Evolutionary conservation across 2,113 vertebrate species (phyloP).

Genomic region (Okapia johnstoni): DNA sequence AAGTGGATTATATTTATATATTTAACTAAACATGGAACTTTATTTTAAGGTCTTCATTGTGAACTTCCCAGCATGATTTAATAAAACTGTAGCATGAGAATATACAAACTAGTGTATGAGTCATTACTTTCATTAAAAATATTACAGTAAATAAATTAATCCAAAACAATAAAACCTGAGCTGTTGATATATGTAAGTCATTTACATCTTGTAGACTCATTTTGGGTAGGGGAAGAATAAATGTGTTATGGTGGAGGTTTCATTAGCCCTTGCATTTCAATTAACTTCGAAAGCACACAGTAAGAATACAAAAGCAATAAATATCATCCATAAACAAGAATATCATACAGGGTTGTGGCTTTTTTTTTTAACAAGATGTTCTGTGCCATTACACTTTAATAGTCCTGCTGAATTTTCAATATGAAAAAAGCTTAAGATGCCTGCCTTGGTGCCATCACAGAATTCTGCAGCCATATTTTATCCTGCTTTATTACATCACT

Average conservation of each 20-base stretch:
- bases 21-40: conserved; percentile 75
- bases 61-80: conserved; percentile 84
- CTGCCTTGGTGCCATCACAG: conserved; percentile 39
- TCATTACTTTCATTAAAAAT: conserved; percentile 89
- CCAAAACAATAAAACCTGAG: conserved; percentile 84
- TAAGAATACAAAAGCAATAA: conserved; percentile 80
- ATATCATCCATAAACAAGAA: conserved; percentile 83
- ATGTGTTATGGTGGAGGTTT: conserved; percentile 78
- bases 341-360: conserved; percentile 61
- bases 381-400: conserved; percentile 79
- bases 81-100: conserved; percentile 80
- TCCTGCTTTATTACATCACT: conserved; percentile 57
- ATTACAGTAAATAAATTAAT: conserved; percentile 86
- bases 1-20: conserved; percentile 76
- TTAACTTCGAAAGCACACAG: conserved; percentile 78
- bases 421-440: conserved; percentile 51
- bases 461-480: conserved; percentile 62
- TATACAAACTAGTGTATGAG: conserved; percentile 83
- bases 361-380: conserved; percentile 76
- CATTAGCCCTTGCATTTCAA: conserved; percentile 86
- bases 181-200: conserved; percentile 85
- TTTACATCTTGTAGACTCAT: conserved; percentile 84
- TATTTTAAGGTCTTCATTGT: conserved; percentile 71
- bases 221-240: conserved; percentile 78
- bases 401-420: conserved; percentile 74